These are phyloP conservation scores for Leuctra nigra DNA, from an alignment of 2,888 invertebrate species.

Conservation along the genomic window DNA sequence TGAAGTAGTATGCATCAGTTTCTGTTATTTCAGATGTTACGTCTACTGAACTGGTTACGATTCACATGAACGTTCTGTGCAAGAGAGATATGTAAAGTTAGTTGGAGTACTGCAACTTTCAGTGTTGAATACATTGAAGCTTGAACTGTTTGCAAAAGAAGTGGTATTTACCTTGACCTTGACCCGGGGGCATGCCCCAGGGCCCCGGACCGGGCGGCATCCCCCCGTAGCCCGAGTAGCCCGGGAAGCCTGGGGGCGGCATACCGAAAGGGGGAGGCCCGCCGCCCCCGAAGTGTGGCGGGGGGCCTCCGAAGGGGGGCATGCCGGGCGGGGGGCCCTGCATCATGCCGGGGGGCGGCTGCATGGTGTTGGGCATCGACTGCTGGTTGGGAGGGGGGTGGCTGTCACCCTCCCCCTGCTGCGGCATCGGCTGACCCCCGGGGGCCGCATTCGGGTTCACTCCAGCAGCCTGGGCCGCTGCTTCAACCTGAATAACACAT, in stretches of 20 bases:
- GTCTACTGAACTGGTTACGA: no score
- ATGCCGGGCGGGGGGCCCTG: constrained; percentile 32
- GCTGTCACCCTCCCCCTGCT: constrained; percentile 28
- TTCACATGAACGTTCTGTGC: no score
- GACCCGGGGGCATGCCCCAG: constrained; percentile 36
- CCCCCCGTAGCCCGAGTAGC: constrained; percentile 32
- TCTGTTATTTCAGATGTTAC: no score
- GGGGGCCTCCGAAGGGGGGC: constrained; percentile 34
- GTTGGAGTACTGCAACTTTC: no score
- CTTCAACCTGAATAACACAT: constrained; percentile 35
- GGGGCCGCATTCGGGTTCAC: constrained; percentile 29
- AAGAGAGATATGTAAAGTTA: no score
- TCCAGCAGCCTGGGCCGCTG: constrained; percentile 44
- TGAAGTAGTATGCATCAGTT: no score
- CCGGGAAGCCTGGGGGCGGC: constrained; percentile 61
- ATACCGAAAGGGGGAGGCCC: constrained; percentile 53
- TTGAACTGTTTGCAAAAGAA: no score
- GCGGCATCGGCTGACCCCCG: constrained; percentile 11
- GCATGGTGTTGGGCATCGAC: constrained; percentile 33
- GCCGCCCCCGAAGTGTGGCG: constrained; percentile 35
- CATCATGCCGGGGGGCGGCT: constrained; percentile 31
- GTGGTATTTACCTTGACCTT: neutral
- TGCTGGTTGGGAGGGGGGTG: constrained; percentile 38
- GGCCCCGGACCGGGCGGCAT: constrained; percentile 43
- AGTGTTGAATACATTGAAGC: no score